Conservation (phyloP, 92 coral and sea anemone genomes). For the Porites divaricata region DNA sequence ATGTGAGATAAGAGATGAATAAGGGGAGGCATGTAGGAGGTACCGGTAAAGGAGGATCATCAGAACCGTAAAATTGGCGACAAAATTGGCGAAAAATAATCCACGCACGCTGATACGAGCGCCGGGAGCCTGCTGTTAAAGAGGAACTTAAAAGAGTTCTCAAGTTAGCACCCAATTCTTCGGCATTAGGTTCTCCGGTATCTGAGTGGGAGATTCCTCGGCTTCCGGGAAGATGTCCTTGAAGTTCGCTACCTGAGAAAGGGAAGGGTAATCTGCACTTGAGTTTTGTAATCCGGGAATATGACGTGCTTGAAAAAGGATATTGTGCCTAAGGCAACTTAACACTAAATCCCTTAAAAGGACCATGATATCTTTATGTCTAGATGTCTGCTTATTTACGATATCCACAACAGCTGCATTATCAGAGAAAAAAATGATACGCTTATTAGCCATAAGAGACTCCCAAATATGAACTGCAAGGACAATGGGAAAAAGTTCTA, state of each 20-base stretch:
- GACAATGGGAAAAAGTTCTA: too few relatives aligned
- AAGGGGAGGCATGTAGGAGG: too few relatives aligned
- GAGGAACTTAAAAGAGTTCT: not conserved
- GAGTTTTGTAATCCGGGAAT: constrained; percentile 22
- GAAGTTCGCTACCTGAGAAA: constrained; percentile 3
- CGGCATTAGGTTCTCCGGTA: constrained; percentile 44
- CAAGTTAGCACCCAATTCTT: constrained; percentile 34
- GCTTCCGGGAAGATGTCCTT: not conserved
- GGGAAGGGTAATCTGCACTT: constrained; percentile 24
- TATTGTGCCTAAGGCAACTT: not conserved
- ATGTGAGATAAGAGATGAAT: too few relatives aligned
- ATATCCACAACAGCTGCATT: constrained; percentile 34
- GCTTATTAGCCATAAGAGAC: not conserved
- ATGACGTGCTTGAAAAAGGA: constrained; percentile 32
- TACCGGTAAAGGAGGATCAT: too few relatives aligned
- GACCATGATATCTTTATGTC: not conserved
- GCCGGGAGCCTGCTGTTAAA: too few relatives aligned
- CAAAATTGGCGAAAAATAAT: too few relatives aligned
- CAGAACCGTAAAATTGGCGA: too few relatives aligned
- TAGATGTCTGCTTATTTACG: constrained; percentile 15
- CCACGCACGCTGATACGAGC: too few relatives aligned
- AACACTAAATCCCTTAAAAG: not conserved
- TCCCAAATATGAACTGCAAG: constrained; percentile 34
- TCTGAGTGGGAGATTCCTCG: not conserved
- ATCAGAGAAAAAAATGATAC: constrained; percentile 25